Evolutionary conservation across 2,113 vertebrate species (phyloP), one percentile per base, ranked within the genome.

Genomic region (Sorex fumeus): DNA sequence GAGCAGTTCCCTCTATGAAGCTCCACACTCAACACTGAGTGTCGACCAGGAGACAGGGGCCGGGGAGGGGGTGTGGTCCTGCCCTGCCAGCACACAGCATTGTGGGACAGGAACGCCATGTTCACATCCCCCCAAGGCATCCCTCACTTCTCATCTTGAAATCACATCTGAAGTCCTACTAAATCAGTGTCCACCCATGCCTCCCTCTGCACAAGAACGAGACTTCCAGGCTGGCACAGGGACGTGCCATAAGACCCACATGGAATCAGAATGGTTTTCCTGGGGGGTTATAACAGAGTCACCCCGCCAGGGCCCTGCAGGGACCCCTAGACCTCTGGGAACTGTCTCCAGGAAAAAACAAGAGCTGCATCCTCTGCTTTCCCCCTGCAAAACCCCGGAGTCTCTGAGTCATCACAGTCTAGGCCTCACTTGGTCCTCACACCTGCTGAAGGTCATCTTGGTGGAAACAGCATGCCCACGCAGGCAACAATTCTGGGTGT

Each of bases 111-210:
- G 50, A 64, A 16, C 21, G 23, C 53, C 6, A 4, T 0, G 25
- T 8, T 30, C 34, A n/a, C 32, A 50, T 40, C n/a, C 19, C 30
- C 12, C 8, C 0, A 0, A 83, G 53, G n/a, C 6, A 9, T 43
- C 60, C 64, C 30, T 85, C 70, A 15, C 25, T 53, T 94, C 81
- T 27, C 18, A 47, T 25, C 67, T 74, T 64, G 71, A 91, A 93
- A 77, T 70, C 23, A 1, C 34, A 6, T 60, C 36, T 34, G n/a
- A 74, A 32, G 32, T 79, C 28, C 86, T 50, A 84, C 78, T 45
- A 8, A 85, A 36, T 57, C 74, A 11, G 43, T 50, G 47, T n/a
- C 8, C 30, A 6, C 5, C 10, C 6, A 69, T 25, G 15, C 30
- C 36, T 19, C 34, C 9, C 36, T 80, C 3, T 15, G 53, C 40